A percentile compares a stretch with the other conserved stretches of the same genome.
Evolutionary conservation across 2,797 vertebrate species (phyloP).

Genomic region (Sebastes cheni): DNA sequence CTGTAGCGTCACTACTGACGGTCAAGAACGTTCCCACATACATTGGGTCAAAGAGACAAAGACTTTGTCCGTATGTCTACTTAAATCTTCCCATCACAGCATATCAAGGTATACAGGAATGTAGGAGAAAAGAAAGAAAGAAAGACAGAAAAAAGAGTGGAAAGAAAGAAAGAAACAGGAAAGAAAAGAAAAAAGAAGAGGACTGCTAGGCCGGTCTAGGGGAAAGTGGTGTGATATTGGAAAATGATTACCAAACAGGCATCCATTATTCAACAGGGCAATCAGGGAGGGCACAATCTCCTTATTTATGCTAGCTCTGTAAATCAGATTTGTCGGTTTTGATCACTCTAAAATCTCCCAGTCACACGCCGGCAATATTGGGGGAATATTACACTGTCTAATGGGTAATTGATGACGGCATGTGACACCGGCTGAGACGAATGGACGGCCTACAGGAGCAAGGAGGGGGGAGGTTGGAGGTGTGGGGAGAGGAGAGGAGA

Average conservation of each 20-base stretch:
- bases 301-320: conserved; percentile 83
- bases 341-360: conserved; percentile 83
- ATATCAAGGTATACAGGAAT: not conserved
- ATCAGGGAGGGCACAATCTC: conserved; percentile 78
- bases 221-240: conserved; percentile 76
- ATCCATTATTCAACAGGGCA: conserved; percentile 85
- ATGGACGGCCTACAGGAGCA: conserved; percentile 57
- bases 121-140: not conserved
- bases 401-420: conserved; percentile 82
- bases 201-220: conserved; percentile 35
- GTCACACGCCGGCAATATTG: conserved; percentile 81
- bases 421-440: conserved; percentile 75
- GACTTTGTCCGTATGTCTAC: not conserved
- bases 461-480: not conserved
- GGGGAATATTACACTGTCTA: conserved; percentile 81
- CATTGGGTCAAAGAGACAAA: conserved; percentile 22
- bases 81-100: not conserved
- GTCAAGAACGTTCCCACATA: conserved; percentile 2
- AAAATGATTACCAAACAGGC: conserved; percentile 85
- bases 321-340: conserved; percentile 87
- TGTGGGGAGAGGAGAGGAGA: not conserved
- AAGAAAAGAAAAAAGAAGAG: not conserved
- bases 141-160: not conserved
- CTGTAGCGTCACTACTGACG: conserved; percentile 11
- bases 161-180: not conserved